Base-by-base conservation (phyloP, 2,797 vertebrate species). In the Sebastes hubbsi region DNA sequence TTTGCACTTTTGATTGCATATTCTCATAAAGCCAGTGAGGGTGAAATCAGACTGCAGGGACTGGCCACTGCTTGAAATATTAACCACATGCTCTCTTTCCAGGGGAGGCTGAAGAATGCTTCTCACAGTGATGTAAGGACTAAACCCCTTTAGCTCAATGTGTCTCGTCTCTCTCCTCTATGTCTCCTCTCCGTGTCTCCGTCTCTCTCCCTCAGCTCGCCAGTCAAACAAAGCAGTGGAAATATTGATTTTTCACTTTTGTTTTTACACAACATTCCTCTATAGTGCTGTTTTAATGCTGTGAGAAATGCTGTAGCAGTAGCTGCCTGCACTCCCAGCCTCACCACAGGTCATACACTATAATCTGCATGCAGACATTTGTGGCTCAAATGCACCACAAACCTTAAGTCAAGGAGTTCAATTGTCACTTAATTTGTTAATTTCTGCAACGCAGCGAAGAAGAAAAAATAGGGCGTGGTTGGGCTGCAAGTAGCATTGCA, bases 91-190 rank as follows among this genome's bases (percentile, higher is more conserved):
- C 93, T 97, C 95, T 99, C 95, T 99, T 97, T 97, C 94, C 98
- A 99, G 98, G 97, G 98, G 96, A 99, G 97, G 96, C 97, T 97
- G 97, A 99, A 99, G 97, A 96, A 95, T 95, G 97, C 97, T 96
- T 98, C 97, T 97, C 98, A 99, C 97, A 97, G 97, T 96, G 98
- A 99, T 97, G 98, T 99, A 99, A 99, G 98, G 93, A 96, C 88
- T 94, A 95, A 94, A 95, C 88, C 88, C 89, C 91, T 94, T 88
- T 46, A 95, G 95, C 94, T 97, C 92, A 92, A 93, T 96, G 94
- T 97, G 93, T 96, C 95, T 92, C 90, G 95, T 96, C 94, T 93
- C 81, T 91, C 90, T 93, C 86, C 87, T 93, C 77, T 89, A 46
- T 91, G 87, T 94, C 88, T 81, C 71, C 73, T 92, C 83, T 92